A percentile compares a stretch with the other conserved stretches of the same genome.
These are phyloP conservation scores for Phalangium opilio DNA, from an alignment of 2,888 invertebrate genomes.

Conservation along the genomic window DNA sequence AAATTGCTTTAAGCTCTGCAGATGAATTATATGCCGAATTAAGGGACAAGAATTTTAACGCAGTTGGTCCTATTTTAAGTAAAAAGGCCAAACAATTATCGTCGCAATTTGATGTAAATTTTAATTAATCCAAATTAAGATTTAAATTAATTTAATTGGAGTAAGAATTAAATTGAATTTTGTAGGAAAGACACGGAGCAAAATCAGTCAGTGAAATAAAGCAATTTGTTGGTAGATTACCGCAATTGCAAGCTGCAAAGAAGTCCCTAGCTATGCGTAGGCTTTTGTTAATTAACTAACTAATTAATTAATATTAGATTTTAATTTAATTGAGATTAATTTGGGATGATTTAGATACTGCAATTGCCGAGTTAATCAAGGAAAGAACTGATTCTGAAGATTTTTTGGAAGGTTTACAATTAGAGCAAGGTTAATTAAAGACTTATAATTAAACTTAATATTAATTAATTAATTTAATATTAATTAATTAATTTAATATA, in stretches of 20 bases:
- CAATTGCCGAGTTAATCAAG: slow-evolving; percentile 84
- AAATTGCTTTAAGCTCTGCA: slow-evolving; percentile 68
- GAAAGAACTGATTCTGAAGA: slow-evolving; percentile 58
- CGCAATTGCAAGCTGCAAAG: slow-evolving; percentile 70
- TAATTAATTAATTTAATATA: not conserved
- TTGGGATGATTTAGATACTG: slow-evolving; percentile 49
- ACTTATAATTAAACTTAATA: not conserved
- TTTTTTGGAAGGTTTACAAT: slow-evolving; percentile 60
- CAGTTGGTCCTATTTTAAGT: slow-evolving; percentile 68
- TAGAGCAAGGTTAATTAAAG: slow-evolving; percentile 31
- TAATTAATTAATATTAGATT: not conserved
- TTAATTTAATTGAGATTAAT: not conserved
- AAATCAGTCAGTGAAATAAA: slow-evolving; percentile 91
- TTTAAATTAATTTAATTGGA: slow-evolving; percentile 4
- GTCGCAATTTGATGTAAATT: slow-evolving; percentile 46
- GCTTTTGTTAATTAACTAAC: slow-evolving; percentile 17
- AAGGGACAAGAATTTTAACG: slow-evolving; percentile 82
- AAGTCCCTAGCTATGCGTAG: slow-evolving; percentile 57
- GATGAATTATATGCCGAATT: slow-evolving; percentile 79
- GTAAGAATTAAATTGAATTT: slow-evolving; percentile 1
- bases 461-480: not conserved
- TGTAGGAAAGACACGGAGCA: slow-evolving; percentile 55
- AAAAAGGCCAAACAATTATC: slow-evolving; percentile 74
- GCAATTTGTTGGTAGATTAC: slow-evolving; percentile 74
- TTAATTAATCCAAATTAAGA: not conserved